Percentiles rank a stretch among this genome's conserved stretches.
Conservation (phyloP, 2,797 vertebrate genomes). For the Mycteria americana region DNA sequence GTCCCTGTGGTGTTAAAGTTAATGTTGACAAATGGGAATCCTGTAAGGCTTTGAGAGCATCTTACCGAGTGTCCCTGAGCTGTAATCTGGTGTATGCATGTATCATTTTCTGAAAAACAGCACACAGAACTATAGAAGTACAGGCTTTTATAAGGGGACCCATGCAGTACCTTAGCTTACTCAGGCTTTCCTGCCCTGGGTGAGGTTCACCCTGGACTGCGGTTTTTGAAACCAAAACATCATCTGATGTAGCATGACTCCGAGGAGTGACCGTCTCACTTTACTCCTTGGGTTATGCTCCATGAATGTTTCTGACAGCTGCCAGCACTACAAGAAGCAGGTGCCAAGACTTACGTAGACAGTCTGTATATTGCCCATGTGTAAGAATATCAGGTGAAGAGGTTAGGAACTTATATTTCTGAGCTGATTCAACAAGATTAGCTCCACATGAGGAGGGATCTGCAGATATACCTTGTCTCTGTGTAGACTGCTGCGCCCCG, state of each 20-base stretch:
- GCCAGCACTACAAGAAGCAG: not conserved
- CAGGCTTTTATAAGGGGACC: not conserved
- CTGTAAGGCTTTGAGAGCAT: not conserved
- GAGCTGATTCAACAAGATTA: not conserved
- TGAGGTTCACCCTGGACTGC: not conserved
- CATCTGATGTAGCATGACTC: not conserved
- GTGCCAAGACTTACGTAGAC: rapidly evolving
- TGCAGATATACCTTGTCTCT: rapidly evolving
- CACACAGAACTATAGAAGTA: not conserved
- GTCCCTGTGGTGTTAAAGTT: not conserved
- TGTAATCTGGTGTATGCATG: not conserved
- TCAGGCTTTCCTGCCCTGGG: not conserved
- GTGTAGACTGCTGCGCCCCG: rapidly evolving
- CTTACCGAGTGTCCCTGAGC: not conserved
- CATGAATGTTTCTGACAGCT: not conserved
- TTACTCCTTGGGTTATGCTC: not conserved
- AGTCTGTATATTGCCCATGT: rapidly evolving
- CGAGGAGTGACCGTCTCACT: not conserved
- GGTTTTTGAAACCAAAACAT: not conserved
- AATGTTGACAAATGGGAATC: not conserved
- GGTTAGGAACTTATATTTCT: not conserved
- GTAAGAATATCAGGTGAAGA: not conserved
- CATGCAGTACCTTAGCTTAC: rapidly evolving
- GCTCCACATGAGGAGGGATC: rapidly evolving
- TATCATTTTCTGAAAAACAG: not conserved